A percentile compares a stretch with the other conserved stretches of the same genome.
Conservation (phyloP, 2,113 vertebrate genomes). For the Glaucidium brasilianum region DNA sequence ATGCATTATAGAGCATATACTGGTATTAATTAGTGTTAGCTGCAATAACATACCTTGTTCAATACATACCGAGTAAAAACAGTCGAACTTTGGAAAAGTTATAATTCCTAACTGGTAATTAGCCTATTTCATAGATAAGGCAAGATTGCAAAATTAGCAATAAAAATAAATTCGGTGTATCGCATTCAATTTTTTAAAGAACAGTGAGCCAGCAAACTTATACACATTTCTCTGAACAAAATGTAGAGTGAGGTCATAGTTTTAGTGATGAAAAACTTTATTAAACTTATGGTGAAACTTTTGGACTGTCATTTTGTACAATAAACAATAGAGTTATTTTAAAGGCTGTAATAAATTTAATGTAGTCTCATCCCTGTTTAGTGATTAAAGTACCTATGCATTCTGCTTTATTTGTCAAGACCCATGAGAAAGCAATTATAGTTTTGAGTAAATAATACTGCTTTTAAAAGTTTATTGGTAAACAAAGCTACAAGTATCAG, state of each 20-base stretch:
- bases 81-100: background rate
- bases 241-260: background rate
- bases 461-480: background rate
- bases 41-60: background rate
- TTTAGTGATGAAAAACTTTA: background rate
- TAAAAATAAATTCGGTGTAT: background rate
- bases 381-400: background rate
- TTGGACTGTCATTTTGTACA: background rate
- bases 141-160: background rate
- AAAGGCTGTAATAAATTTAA: background rate
- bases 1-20: background rate
- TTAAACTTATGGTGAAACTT: background rate
- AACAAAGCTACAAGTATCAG: background rate
- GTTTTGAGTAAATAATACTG: background rate
- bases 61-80: too few relatives aligned
- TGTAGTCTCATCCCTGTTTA: background rate
- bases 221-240: background rate
- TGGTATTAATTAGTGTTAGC: background rate
- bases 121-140: background rate
- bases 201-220: background rate
- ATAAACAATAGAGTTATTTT: background rate
- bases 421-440: background rate
- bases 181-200: background rate
- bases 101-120: background rate
- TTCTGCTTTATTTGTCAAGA: background rate